Evolutionary conservation across 1,140 invertebrate species (phyloP).

Genomic region (Zaprionus africanus): DNA sequence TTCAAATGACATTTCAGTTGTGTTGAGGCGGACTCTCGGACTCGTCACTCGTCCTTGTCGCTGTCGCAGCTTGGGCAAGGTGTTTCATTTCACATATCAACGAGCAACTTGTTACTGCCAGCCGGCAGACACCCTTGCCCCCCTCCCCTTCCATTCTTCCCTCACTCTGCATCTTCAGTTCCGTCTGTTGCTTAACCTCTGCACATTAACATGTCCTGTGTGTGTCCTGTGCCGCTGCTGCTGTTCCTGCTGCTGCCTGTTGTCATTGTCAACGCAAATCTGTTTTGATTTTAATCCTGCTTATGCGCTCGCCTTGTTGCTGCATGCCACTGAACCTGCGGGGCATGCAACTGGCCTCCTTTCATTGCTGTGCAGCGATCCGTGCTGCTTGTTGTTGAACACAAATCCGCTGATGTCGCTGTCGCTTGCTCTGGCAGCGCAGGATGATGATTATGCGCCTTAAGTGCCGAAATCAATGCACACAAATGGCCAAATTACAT

Average conservation of each 20-base stretch:
- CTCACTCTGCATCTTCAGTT: not conserved
- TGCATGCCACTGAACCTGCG: conserved; percentile 48
- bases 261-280: conserved; percentile 70
- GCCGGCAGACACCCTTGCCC: not conserved
- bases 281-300: conserved; percentile 77
- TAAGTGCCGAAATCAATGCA: conserved; percentile 84
- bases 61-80: conserved; percentile 30
- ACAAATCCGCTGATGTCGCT: conserved; percentile 60
- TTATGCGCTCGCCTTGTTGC: conserved; percentile 50
- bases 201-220: conserved; percentile 56
- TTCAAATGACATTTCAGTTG: conserved; percentile 52
- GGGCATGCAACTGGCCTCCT: conserved; percentile 27
- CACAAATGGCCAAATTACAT: conserved; percentile 83
- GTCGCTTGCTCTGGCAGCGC: conserved; percentile 20
- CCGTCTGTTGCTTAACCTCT: conserved; percentile 42
- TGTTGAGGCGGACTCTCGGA: conserved; percentile 19
- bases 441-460: conserved; percentile 74
- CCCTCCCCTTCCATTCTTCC: not conserved
- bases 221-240: conserved; percentile 23
- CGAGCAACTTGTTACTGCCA: conserved; percentile 10
- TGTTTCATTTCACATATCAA: conserved; percentile 67
- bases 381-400: conserved; percentile 49
- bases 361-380: conserved; percentile 63
- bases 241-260: conserved; percentile 18
- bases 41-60: conserved; percentile 14